These are phyloP conservation scores for Hecatera dysodea DNA, from an alignment of 2,888 invertebrate genomes.

Conservation along the genomic window DNA sequence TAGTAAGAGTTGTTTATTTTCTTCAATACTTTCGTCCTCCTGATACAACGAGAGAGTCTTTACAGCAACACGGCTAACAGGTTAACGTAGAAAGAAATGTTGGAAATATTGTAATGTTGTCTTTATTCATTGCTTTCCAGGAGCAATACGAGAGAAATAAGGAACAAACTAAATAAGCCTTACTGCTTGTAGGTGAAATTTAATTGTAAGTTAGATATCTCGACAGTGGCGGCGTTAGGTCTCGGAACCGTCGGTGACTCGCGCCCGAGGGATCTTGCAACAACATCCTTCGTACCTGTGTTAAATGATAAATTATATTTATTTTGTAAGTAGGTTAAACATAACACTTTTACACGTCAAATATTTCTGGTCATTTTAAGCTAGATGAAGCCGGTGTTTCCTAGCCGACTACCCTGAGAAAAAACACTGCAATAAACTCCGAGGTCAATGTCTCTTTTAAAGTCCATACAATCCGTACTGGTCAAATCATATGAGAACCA, in stretches of 20 bases:
- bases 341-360: no score
- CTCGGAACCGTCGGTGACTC: neutral
- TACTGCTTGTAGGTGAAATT: slow-evolving; percentile 65
- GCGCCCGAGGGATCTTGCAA: no score
- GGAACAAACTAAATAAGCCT: slow-evolving; percentile 24
- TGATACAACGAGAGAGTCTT: slow-evolving; percentile 2
- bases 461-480: no score
- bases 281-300: no score
- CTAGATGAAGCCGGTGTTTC: no score
- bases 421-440: no score
- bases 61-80: neutral
- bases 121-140: slow-evolving; percentile 38
- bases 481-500: no score
- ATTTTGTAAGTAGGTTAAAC: no score
- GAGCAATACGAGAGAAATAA: slow-evolving; percentile 40
- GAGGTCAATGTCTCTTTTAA: no score
- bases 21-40: slow-evolving; percentile 1
- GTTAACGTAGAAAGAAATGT: neutral
- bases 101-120: slow-evolving; percentile 38
- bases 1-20: neutral
- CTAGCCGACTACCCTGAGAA: no score
- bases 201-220: slow-evolving; percentile 50
- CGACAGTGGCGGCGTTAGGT: neutral
- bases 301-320: no score
- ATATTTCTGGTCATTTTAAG: no score